phyloP scores from a whole-genome alignment of 2,797 vertebrate species.

The Scleropages formosus region DNA sequence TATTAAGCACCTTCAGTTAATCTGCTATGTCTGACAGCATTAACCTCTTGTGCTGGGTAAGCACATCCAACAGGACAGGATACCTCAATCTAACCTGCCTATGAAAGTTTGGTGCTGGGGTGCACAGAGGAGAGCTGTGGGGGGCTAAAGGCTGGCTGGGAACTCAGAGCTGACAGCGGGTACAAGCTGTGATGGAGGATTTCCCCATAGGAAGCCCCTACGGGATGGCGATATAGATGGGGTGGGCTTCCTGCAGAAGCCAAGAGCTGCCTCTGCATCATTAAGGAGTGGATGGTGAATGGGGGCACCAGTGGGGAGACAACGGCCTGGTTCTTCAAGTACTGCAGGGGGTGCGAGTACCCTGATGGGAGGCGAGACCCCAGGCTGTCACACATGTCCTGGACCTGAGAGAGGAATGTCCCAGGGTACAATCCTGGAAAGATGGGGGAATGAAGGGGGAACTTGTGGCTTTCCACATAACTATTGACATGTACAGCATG shows the following conservation, averaged over 20 bases:
- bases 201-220: slow-evolving; percentile 86
- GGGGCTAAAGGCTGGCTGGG: slow-evolving; percentile 82
- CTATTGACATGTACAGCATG: slow-evolving; percentile 73
- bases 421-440: slow-evolving; percentile 80
- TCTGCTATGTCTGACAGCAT: slow-evolving; percentile 55
- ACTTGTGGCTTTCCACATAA: slow-evolving; percentile 77
- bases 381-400: slow-evolving; percentile 69
- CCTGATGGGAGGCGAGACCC: slow-evolving; percentile 71
- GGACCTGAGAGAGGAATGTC: slow-evolving; percentile 60
- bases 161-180: slow-evolving; percentile 82
- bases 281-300: slow-evolving; percentile 88
- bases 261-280: slow-evolving; percentile 91
- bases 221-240: slow-evolving; percentile 88
- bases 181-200: slow-evolving; percentile 86
- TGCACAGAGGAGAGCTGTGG: slow-evolving; percentile 89
- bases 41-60: slow-evolving; percentile 46
- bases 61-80: slow-evolving; percentile 27
- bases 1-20: slow-evolving; percentile 44
- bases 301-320: slow-evolving; percentile 89
- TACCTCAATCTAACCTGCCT: slow-evolving; percentile 45
- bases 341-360: slow-evolving; percentile 87
- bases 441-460: slow-evolving; percentile 73
- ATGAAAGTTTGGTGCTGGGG: slow-evolving; percentile 92
- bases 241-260: slow-evolving; percentile 80
- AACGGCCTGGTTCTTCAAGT: slow-evolving; percentile 91